Percentiles rank a stretch among this genome's conserved stretches.
Conservation (phyloP, 2,888 invertebrate species). For the Andrena bucephala region DNA sequence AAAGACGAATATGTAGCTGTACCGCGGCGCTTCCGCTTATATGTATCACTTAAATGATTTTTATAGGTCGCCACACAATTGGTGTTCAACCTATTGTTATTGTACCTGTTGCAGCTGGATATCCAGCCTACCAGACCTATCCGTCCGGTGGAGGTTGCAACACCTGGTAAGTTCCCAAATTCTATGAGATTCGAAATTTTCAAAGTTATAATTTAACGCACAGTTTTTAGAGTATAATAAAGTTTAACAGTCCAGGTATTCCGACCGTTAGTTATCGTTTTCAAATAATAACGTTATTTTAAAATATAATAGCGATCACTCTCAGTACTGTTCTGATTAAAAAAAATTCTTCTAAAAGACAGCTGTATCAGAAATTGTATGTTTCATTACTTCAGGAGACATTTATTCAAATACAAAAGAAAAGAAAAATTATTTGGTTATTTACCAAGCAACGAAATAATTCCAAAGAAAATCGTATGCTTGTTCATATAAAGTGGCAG, state of each 20-base stretch:
- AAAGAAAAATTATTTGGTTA: no score
- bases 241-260: neutral
- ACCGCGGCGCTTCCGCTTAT: conserved; percentile 26
- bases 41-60: conserved; percentile 35
- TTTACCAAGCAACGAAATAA: no score
- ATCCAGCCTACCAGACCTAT: conserved; percentile 17
- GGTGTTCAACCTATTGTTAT: conserved; percentile 47
- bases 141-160: conserved; percentile 60
- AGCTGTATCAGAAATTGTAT: no score
- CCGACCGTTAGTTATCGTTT: neutral
- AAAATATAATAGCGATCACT: neutral
- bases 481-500: no score
- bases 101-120: conserved; percentile 58
- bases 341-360: no score
- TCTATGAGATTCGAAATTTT: neutral
- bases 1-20: neutral
- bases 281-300: neutral
- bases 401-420: no score
- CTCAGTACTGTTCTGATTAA: neutral
- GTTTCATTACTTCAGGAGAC: no score
- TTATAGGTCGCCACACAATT: conserved; percentile 45
- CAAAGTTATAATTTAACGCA: neutral
- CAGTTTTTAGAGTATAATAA: neutral
- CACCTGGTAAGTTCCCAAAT: conserved; percentile 54
- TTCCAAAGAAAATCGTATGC: no score